Percentiles rank a stretch among this genome's conserved stretches.
Evolutionary conservation across 2,113 vertebrate genomes (phyloP).

Genomic region (Morone saxatilis): DNA sequence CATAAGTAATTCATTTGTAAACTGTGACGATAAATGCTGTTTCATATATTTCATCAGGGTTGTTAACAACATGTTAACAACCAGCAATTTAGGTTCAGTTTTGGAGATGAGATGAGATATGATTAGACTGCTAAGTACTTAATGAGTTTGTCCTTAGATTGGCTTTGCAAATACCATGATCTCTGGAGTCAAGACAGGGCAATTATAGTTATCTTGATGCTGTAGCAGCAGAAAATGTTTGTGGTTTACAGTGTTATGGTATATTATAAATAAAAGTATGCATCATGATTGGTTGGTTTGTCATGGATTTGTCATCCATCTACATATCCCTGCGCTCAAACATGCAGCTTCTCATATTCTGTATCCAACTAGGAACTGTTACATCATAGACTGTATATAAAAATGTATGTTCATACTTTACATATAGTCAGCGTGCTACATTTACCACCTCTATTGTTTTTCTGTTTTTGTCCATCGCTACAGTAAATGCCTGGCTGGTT

Average conservation of each 20-base stretch:
- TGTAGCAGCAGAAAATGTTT: neutral
- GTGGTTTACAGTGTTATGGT: neutral
- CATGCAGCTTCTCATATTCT: neutral
- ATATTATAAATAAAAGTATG: neutral
- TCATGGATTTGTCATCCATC: too few species aligned
- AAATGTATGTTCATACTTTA: too few species aligned
- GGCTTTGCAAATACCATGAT: conserved; percentile 48
- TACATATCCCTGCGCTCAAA: neutral
- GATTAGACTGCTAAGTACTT: conserved; percentile 54
- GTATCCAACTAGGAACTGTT: neutral
- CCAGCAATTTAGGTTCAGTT: conserved; percentile 41
- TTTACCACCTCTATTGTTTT: neutral
- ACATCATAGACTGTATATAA: neutral
- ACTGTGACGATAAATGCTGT: neutral
- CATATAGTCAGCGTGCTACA: too few species aligned
- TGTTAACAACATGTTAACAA: conserved; percentile 38
- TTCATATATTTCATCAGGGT: conserved; percentile 10
- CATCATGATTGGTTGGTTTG: neutral
- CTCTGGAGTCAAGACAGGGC: conserved; percentile 48
- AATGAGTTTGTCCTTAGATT: conserved; percentile 52
- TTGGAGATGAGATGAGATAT: conserved; percentile 58
- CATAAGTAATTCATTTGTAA: neutral
- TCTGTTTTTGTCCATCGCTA: neutral
- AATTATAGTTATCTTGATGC: conserved; percentile 53
- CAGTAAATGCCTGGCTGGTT: neutral